A percentile compares a stretch with the other conserved stretches of the same genome.
These are phyloP conservation scores for Cephalotes varians DNA, from an alignment of 2,888 invertebrate species.

Conservation along the genomic window DNA sequence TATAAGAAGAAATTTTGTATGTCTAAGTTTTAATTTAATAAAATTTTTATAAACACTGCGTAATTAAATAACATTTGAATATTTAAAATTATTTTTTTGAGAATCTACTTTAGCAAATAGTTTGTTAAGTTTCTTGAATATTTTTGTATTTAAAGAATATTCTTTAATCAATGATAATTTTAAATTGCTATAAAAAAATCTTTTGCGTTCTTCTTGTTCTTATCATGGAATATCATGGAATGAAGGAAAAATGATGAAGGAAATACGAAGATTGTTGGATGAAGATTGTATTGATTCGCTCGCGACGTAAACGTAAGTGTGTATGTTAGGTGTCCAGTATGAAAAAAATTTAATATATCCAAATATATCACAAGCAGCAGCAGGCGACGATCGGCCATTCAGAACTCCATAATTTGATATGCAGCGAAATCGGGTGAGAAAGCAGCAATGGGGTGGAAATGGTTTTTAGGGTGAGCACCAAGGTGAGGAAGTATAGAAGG, in stretches of 20 bases:
- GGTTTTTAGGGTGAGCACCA: conserved; percentile 77
- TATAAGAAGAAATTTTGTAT: background rate
- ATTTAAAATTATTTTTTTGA: conserved; percentile 1
- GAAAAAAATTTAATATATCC: conserved; percentile 85
- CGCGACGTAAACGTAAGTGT: conserved; percentile 57
- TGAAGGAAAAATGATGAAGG: background rate
- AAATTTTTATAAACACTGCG: background rate
- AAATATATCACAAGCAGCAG: conserved; percentile 85
- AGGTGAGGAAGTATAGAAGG: conserved; percentile 66
- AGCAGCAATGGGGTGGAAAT: conserved; percentile 80
- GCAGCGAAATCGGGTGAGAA: conserved; percentile 83
- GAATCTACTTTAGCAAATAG: background rate
- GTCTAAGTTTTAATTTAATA: background rate
- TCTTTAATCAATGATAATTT: background rate
- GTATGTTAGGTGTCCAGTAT: conserved; percentile 62
- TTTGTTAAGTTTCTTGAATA: background rate
- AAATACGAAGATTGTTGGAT: conserved; percentile 12
- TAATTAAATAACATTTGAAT: background rate
- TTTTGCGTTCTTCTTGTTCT: too few relatives aligned
- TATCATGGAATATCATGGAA: too few relatives aligned
- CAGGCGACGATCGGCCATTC: conserved; percentile 85
- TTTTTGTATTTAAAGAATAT: background rate
- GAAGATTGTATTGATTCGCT: conserved; percentile 63
- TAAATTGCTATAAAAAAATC: too few relatives aligned
- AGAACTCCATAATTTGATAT: conserved; percentile 85